Evolutionary conservation across 2,888 invertebrate genomes (phyloP), one percentile per base, ranked within the genome.

Genomic region (Suillia variegata): DNA sequence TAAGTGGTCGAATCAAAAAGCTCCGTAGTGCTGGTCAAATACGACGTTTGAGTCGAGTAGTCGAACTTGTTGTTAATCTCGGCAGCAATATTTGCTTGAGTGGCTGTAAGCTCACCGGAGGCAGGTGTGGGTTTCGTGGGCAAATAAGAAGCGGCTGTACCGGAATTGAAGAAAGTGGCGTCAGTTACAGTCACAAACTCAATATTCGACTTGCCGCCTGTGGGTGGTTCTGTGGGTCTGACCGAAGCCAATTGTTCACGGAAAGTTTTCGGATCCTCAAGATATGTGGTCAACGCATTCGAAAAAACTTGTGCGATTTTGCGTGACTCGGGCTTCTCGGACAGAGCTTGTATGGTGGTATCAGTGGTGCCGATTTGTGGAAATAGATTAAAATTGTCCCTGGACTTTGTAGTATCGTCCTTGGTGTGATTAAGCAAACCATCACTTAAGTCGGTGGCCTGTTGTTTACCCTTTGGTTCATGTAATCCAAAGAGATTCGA

Each of bases 291-390:
- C 15, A 94, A 80, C 0, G 93, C 93, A 72, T 92, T 88, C 0
- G 93, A 93, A 70, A 94, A 94, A 2, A 93, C 91, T 80, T 91
- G 90, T 0, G 93, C 93, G 3, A 93, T 80, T 79, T 93, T 91
- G 54, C 93, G 85, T 0, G 93, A 86, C 79, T 89, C 85, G n/a
- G 90, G 85, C 63, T 80, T 74, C 68, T 75, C 76, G 2, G 74
- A 82, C 70, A 77, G 77, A 56, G 81, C 85, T 31, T 87, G 85
- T 5, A 89, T 78, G 0, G 88, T 87, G 20, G 71, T 87, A 85
- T 70, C 89, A 84, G 79, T 91, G 87, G 71, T 88, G 85, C 56
- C 86, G 3, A 75, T 75, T 66, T 77, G 76, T 1, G 78, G 75
- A 52, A 75, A 75, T 1, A 65, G 67, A 20, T 67, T 69, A 49